These are phyloP conservation scores for Thunnus maccoyii DNA, from an alignment of 2,113 vertebrate species.

Conservation along the genomic window DNA sequence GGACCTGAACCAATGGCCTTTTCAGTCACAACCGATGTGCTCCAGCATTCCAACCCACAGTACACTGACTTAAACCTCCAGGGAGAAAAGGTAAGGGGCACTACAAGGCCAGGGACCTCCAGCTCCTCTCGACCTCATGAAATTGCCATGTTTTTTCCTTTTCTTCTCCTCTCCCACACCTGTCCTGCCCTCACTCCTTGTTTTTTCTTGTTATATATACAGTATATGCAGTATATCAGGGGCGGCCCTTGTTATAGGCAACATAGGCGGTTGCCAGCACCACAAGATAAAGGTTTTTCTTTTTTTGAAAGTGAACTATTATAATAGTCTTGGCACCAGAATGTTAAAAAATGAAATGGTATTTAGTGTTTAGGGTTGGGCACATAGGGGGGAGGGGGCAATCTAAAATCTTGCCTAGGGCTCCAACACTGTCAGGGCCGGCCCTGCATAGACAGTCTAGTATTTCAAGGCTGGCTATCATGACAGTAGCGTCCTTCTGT, in stretches of 20 bases:
- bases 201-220: background rate
- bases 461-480: background rate
- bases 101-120: slow-evolving; percentile 5
- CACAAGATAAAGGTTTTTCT: no score
- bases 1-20: slow-evolving; percentile 41
- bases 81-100: slow-evolving; percentile 27
- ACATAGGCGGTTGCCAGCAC: no score
- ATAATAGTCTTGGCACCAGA: no score
- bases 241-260: no score
- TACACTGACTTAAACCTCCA: slow-evolving; percentile 10
- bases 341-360: no score
- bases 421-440: background rate
- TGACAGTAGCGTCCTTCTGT: no score
- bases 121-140: slow-evolving; percentile 24
- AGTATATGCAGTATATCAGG: no score
- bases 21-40: slow-evolving; percentile 13
- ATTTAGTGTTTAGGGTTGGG: no score
- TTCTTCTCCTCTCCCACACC: background rate
- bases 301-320: no score
- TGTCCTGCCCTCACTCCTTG: background rate
- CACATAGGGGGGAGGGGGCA: no score
- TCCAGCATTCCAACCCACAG: background rate
- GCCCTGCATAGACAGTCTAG: no score
- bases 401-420: no score
- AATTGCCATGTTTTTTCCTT: slow-evolving; percentile 7